A percentile compares a stretch with the other conserved stretches of the same genome.
Evolutionary conservation across 2,888 invertebrate genomes (phyloP).

Genomic region (Dryadula phaetusa): DNA sequence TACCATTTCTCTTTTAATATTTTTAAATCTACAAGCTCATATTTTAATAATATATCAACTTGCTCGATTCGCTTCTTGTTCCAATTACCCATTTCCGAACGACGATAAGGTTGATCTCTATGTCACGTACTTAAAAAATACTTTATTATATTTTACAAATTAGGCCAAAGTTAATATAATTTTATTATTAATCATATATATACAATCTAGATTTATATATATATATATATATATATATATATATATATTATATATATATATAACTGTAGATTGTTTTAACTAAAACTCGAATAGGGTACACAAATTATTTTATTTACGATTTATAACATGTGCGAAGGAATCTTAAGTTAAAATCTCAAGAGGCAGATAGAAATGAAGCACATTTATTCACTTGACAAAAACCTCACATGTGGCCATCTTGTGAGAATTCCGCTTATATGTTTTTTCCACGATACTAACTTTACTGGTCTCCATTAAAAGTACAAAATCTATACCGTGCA

Average conservation of each 20-base stretch:
- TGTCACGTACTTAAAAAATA: constrained; percentile 8
- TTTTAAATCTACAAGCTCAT: constrained; percentile 1
- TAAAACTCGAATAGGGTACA: not conserved
- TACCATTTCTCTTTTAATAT: not conserved
- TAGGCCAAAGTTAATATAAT: not conserved
- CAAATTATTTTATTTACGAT: not conserved
- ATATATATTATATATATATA: not conserved
- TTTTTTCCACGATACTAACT: constrained; percentile 58
- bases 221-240: too few relatives aligned
- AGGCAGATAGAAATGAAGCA: constrained; percentile 49
- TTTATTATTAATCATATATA: not conserved
- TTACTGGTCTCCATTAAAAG: not conserved
- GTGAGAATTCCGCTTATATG: constrained; percentile 57
- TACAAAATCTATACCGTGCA: not conserved
- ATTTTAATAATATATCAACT: constrained; percentile 11
- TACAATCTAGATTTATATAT: too few relatives aligned
- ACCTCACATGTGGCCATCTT: constrained; percentile 61
- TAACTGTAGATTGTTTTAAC: not conserved
- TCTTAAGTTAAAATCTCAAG: constrained; percentile 52
- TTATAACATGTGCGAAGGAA: constrained; percentile 48
- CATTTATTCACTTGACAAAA: constrained; percentile 61
- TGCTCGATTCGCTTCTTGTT: constrained; percentile 29
- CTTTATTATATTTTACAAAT: not conserved
- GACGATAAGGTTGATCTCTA: constrained; percentile 47
- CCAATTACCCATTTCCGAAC: constrained; percentile 47